Evolutionary conservation across 2,888 invertebrate species (phyloP).

Genomic region (Sipha maydis): DNA sequence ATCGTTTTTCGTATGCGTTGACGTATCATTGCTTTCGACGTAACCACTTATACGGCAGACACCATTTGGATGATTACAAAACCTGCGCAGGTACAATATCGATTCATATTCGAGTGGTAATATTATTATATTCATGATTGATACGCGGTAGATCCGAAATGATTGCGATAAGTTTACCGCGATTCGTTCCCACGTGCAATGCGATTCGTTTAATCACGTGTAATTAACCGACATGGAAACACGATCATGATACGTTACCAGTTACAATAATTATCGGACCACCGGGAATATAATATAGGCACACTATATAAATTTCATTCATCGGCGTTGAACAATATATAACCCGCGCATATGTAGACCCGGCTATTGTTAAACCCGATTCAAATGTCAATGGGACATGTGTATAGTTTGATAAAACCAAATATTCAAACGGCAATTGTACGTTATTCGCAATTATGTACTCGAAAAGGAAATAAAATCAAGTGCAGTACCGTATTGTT

Average conservation of each 20-base stretch:
- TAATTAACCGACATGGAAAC: neutral
- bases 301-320: neutral
- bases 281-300: neutral
- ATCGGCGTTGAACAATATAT: neutral
- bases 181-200: neutral
- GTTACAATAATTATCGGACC: neutral
- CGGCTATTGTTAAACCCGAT: neutral
- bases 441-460: neutral
- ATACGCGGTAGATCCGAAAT: too few relatives aligned
- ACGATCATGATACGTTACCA: neutral
- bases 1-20: too few relatives aligned
- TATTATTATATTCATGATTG: too few relatives aligned
- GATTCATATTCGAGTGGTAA: too few relatives aligned
- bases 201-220: neutral
- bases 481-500: slow-evolving; percentile 7
- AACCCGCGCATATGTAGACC: neutral
- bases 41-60: too few relatives aligned
- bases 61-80: too few relatives aligned
- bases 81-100: too few relatives aligned
- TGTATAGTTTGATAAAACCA: neutral
- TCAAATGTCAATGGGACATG: neutral
- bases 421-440: slow-evolving; percentile 16
- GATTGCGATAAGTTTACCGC: neutral
- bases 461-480: slow-evolving; percentile 28
- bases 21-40: too few relatives aligned